These are phyloP conservation scores for Drosophila nigrodunni DNA, from an alignment of 1,140 invertebrate genomes.

Conservation along the genomic window DNA sequence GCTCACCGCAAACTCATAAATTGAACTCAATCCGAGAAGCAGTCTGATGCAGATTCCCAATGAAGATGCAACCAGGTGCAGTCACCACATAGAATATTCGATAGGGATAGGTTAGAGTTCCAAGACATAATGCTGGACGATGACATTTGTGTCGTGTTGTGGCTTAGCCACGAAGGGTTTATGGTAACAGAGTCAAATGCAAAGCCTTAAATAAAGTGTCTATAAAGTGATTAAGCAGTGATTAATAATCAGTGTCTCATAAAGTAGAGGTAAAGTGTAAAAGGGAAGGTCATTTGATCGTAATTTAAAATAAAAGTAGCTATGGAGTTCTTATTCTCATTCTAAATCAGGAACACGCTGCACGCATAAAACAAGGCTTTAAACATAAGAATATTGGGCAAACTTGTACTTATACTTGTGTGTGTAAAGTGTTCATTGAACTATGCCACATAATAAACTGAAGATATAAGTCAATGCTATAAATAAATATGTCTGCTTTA, in stretches of 20 bases:
- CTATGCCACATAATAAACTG: slow-evolving; percentile 2
- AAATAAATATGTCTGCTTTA: slow-evolving; percentile 24
- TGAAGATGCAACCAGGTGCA: slow-evolving; percentile 35
- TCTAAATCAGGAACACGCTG: no score
- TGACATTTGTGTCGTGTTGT: slow-evolving; percentile 33
- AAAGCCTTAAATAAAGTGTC: background rate
- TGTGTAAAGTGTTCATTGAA: slow-evolving; percentile 8
- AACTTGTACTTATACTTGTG: background rate
- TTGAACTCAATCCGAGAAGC: slow-evolving; percentile 30
- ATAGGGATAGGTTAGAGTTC: slow-evolving; percentile 19
- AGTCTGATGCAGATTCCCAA: slow-evolving; percentile 28
- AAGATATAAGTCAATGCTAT: slow-evolving; percentile 23
- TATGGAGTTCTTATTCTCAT: no score
- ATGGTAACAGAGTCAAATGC: background rate
- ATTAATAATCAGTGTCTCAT: background rate
- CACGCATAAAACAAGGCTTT: no score
- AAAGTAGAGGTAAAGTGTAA: no score
- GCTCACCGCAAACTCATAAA: slow-evolving; percentile 62
- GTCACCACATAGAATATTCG: slow-evolving; percentile 6
- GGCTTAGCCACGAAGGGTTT: slow-evolving; percentile 12
- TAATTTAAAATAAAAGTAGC: no score
- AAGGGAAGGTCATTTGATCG: no score
- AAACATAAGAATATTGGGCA: no score
- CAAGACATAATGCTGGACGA: slow-evolving; percentile 2
- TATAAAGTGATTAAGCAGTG: background rate